phyloP scores from a whole-genome alignment of 2,113 vertebrate genomes.

The Phycodurus eques region DNA sequence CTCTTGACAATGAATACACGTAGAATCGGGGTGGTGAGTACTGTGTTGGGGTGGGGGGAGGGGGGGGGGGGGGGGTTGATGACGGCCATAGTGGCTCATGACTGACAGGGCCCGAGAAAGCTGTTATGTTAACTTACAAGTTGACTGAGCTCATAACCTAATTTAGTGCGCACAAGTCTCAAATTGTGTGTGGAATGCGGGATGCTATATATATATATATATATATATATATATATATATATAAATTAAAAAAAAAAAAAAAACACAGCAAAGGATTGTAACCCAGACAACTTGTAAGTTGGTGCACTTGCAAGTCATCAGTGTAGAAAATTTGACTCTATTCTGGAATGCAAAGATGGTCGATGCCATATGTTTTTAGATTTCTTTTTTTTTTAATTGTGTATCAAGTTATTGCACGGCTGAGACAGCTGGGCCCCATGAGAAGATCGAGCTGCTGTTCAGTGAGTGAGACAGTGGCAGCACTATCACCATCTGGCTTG shows the following conservation, averaged over 20 bases:
- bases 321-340: conserved; percentile 17
- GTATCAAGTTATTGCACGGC: conserved; percentile 51
- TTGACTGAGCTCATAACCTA: background rate
- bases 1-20: conserved; percentile 14
- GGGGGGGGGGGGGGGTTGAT: background rate
- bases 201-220: too few species aligned
- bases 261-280: too few species aligned
- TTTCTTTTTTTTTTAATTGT: conserved; percentile 21
- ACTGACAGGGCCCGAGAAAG: background rate
- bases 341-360: conserved; percentile 40
- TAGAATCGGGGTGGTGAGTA: too few species aligned
- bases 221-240: too few species aligned
- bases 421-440: conserved; percentile 57
- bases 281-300: too few species aligned
- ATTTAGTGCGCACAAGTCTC: background rate
- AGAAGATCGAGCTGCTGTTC: conserved; percentile 42
- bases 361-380: conserved; percentile 15
- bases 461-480: conserved; percentile 55
- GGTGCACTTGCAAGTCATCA: too few species aligned
- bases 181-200: background rate
- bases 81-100: background rate
- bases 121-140: background rate
- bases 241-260: too few species aligned
- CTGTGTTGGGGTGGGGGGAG: too few species aligned
- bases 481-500: conserved; percentile 67